These are phyloP conservation scores for Azemiops feae DNA, from an alignment of 2,113 vertebrate genomes.

Conservation along the genomic window DNA sequence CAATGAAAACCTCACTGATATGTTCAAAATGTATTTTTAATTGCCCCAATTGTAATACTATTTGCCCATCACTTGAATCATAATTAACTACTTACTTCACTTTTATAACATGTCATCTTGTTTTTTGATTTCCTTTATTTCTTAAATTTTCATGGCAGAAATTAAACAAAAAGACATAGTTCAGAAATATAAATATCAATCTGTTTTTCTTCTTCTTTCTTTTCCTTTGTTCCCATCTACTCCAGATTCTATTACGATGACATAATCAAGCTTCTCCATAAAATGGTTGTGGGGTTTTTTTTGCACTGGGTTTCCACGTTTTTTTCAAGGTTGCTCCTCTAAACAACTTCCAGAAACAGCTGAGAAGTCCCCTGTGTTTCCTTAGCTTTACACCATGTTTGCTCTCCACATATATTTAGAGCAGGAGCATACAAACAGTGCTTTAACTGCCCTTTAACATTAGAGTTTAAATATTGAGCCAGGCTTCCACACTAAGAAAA, in stretches of 20 bases:
- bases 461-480: slow-evolving; percentile 30
- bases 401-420: slow-evolving; percentile 44
- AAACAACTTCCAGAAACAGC: slow-evolving; percentile 30
- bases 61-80: slow-evolving; percentile 26
- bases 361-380: slow-evolving; percentile 30
- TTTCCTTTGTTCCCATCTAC: not conserved
- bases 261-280: slow-evolving; percentile 41
- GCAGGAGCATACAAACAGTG: not conserved
- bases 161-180: not conserved
- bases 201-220: slow-evolving; percentile 19
- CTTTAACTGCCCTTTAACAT: not conserved
- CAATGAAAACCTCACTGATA: slow-evolving; percentile 59
- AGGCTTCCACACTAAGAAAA: not conserved
- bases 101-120: not conserved
- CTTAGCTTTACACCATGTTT: slow-evolving; percentile 38
- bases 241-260: slow-evolving; percentile 17
- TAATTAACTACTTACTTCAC: slow-evolving; percentile 15
- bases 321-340: slow-evolving; percentile 33
- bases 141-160: slow-evolving; percentile 5
- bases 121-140: not conserved
- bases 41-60: slow-evolving; percentile 25
- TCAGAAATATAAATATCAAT: slow-evolving; percentile 4
- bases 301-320: slow-evolving; percentile 1
- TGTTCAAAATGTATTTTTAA: slow-evolving; percentile 55
- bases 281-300: slow-evolving; percentile 48